Percentiles rank a stretch among this genome's conserved stretches.
Evolutionary conservation across 2,888 invertebrate species (phyloP).

Genomic region (Spodoptera picta): DNA sequence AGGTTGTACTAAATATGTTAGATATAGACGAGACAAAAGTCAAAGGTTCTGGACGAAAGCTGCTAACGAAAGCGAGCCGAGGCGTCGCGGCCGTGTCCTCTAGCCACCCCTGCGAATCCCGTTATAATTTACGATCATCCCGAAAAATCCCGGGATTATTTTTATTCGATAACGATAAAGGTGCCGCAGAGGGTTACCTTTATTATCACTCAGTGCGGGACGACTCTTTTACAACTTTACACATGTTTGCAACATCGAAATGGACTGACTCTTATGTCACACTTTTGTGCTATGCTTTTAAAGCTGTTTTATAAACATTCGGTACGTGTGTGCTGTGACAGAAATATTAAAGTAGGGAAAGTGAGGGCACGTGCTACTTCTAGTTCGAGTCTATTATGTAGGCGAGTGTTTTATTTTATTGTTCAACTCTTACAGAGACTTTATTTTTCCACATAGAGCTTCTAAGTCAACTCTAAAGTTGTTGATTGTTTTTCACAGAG

Average conservation of each 20-base stretch:
- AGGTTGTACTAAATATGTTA: conserved; percentile 28
- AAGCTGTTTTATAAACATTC: conserved; percentile 48
- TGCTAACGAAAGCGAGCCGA: conserved; percentile 56
- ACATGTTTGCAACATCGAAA: conserved; percentile 74
- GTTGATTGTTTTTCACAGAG: neutral
- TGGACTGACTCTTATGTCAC: conserved; percentile 58
- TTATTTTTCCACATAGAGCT: neutral
- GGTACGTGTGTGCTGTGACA: conserved; percentile 16
- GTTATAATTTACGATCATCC: conserved; percentile 88
- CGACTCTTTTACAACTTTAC: conserved; percentile 85
- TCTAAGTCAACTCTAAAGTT: neutral
- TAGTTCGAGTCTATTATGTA: conserved; percentile 2
- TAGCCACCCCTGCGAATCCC: conserved; percentile 76
- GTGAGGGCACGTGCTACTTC: conserved; percentile 1
- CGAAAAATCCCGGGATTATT: conserved; percentile 87
- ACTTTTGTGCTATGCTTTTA: conserved; percentile 60
- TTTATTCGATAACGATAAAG: conserved; percentile 89
- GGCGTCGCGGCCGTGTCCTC: conserved; percentile 63
- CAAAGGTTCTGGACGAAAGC: conserved; percentile 60
- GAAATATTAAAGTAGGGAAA: conserved; percentile 14
- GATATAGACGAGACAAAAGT: conserved; percentile 46
- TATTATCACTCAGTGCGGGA: conserved; percentile 86
- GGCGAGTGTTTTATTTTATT: conserved; percentile 26
- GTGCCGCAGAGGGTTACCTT: conserved; percentile 86
- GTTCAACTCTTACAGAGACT: neutral